Evolutionary conservation across 2,888 invertebrate genomes (phyloP).

Genomic region (Torymus texanus): DNA sequence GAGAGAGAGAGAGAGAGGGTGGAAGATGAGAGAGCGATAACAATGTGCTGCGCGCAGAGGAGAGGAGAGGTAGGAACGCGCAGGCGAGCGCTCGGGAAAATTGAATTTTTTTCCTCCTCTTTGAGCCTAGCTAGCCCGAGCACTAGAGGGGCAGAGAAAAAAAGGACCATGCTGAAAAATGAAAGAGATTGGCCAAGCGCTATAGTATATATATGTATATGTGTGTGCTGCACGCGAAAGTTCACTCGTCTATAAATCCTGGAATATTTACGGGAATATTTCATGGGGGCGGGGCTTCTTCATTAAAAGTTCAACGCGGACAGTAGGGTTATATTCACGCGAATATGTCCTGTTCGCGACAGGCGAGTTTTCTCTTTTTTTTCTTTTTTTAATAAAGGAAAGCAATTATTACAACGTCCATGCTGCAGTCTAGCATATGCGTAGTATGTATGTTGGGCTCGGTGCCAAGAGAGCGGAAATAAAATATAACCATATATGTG

Average conservation of each 20-base stretch:
- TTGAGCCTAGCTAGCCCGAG: not conserved
- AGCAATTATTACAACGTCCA: slow-evolving; percentile 3
- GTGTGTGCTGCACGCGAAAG: not conserved
- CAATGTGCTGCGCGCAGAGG: not conserved
- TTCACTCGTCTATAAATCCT: slow-evolving; percentile 27
- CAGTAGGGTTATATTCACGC: not conserved
- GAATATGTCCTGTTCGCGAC: not conserved
- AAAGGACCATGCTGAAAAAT: slow-evolving; percentile 33
- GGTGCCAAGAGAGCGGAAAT: too few species aligned
- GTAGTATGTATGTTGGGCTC: too few species aligned
- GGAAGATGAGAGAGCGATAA: not conserved
- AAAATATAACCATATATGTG: not conserved
- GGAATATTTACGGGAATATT: slow-evolving; percentile 42
- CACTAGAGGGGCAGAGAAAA: not conserved
- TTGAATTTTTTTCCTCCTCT: slow-evolving; percentile 38
- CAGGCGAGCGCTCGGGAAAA: slow-evolving; percentile 1
- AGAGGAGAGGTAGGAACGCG: too few species aligned
- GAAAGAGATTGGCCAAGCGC: slow-evolving; percentile 8
- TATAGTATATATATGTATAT: not conserved
- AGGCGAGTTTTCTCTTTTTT: not conserved
- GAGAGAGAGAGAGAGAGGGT: not conserved
- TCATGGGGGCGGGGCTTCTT: slow-evolving; percentile 28
- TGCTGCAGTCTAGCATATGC: not conserved
- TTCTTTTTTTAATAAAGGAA: slow-evolving; percentile 36
- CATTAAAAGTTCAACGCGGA: slow-evolving; percentile 16